phyloP scores from a whole-genome alignment of 2,113 vertebrate genomes.

The Dasyornis broadbenti region DNA sequence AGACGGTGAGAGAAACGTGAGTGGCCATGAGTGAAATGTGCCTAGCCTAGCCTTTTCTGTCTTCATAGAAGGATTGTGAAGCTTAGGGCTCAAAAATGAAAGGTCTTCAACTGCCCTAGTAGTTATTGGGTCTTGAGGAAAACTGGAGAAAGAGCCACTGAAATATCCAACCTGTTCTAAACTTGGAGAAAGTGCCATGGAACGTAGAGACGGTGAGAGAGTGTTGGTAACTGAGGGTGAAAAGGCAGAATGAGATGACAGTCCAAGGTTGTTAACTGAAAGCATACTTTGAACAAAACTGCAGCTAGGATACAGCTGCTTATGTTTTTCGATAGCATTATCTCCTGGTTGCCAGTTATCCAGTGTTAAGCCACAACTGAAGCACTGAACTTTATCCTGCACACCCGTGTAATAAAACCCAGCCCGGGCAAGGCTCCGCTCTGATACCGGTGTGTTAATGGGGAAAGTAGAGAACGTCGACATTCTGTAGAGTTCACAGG shows the following conservation, averaged over 20 bases:
- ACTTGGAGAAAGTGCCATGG: constrained; percentile 44
- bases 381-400: constrained; percentile 90
- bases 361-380: constrained; percentile 84
- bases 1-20: constrained; percentile 80
- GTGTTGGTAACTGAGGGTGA: constrained; percentile 61
- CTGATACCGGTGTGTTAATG: constrained; percentile 68
- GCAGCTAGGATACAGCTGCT: constrained; percentile 85
- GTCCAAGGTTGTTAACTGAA: constrained; percentile 71
- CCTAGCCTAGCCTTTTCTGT: constrained; percentile 86
- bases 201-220: constrained; percentile 53
- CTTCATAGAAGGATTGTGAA: constrained; percentile 80
- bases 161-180: constrained; percentile 80
- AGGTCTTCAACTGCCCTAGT: constrained; percentile 79
- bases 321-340: constrained; percentile 87
- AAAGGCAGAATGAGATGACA: constrained; percentile 78
- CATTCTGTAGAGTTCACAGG: constrained; percentile 92
- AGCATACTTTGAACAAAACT: constrained; percentile 83
- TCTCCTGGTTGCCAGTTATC: constrained; percentile 92
- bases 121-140: constrained; percentile 76
- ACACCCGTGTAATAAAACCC: constrained; percentile 93
- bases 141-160: constrained; percentile 78
- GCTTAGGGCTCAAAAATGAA: constrained; percentile 72
- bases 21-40: constrained; percentile 83
- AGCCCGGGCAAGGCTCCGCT: constrained; percentile 90
- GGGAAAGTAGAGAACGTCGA: constrained; percentile 91